phyloP scores from a whole-genome alignment of 2,888 invertebrate genomes.

The Latrodectus hesperus region DNA sequence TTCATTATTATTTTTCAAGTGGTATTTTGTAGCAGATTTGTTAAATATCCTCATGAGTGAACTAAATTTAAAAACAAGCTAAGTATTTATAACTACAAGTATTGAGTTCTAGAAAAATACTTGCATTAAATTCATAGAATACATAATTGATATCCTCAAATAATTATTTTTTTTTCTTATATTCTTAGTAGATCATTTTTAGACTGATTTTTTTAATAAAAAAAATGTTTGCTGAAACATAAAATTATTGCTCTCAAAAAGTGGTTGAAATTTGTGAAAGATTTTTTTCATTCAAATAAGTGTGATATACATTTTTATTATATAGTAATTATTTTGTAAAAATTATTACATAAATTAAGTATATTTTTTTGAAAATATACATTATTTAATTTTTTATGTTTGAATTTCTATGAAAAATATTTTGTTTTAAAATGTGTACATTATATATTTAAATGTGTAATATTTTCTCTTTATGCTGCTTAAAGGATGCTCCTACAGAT shows the following conservation, averaged over 20 bases:
- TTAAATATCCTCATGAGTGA: too few species aligned
- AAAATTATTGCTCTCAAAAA: too few species aligned
- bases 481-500: constrained; percentile 60
- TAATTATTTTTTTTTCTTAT: background rate
- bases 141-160: background rate
- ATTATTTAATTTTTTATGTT: constrained; percentile 7
- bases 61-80: too few species aligned
- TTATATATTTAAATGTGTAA: background rate
- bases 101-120: too few species aligned
- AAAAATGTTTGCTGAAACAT: constrained; percentile 8
- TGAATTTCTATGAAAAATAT: background rate
- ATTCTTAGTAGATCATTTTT: background rate
- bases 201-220: too few species aligned
- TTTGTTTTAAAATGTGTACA: background rate
- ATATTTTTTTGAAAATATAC: background rate
- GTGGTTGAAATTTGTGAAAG: too few species aligned
- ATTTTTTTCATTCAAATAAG: too few species aligned
- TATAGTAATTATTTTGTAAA: background rate
- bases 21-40: too few species aligned
- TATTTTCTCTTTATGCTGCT: constrained; percentile 48
- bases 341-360: background rate
- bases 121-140: too few species aligned
- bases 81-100: too few species aligned
- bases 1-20: too few species aligned
- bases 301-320: background rate